Evolutionary conservation across 2,888 invertebrate species (phyloP), one percentile per base, ranked within the genome.

Genomic region (Cephalotes varians): DNA sequence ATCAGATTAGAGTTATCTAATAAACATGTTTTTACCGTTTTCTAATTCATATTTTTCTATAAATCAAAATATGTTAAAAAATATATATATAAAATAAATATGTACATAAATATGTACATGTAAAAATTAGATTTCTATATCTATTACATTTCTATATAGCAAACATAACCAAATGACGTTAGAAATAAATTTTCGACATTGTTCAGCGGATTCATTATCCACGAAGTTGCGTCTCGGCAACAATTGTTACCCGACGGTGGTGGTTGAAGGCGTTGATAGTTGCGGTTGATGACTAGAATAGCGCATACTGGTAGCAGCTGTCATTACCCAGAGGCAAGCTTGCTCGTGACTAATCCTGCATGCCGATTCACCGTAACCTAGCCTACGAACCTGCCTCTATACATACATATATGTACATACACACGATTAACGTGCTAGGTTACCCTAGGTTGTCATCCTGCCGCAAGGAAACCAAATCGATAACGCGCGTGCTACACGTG

Each of bases 311-410:
- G 90, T 90, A 92, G 91, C 93, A 93, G 92, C 93, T 93, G 93
- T 93, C 93, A 92, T 93, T 93, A 92, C 92, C 93, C 93, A 92
- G 91, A 88, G 88, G 88, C 91, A 87, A 91, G 90, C 92, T 91
- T 89, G 91, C 91, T 90, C 93, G 91, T 93, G 93, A 93, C 93
- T 93, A 93, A 93, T 93, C 93, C 90, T 88, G 91, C 90, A 93
- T 91, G 91, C 93, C 92, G 91, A 93, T 93, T 93, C 90, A 89
- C 90, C 90, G 90, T 88, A 89, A 87, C 90, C 86, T 86, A 84
- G 87, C 85, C 86, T 69, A 85, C 86, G 82, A 87, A 87, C 85
- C 88, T 85, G 84, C 88, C 87, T 87, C 87, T 91, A 88, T 89
- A 85, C 84, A 85, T 44, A 47, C 15, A 31, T 28, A 64, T 34